These are phyloP conservation scores for Bhutanitis thaidina DNA, from an alignment of 2,888 invertebrate genomes.

Conservation along the genomic window DNA sequence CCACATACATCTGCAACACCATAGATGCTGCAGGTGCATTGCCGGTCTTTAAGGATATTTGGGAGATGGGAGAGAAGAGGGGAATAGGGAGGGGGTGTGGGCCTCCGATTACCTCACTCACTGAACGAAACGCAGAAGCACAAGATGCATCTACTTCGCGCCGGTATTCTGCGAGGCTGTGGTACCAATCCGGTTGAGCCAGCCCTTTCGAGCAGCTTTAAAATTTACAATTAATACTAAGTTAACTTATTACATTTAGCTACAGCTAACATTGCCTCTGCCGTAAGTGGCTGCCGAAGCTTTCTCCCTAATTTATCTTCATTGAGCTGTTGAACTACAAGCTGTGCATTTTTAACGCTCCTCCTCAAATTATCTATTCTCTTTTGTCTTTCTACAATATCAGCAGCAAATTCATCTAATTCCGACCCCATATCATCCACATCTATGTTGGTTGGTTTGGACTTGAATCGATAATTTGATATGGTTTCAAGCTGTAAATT, in stretches of 20 bases:
- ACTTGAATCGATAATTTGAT: slow-evolving; percentile 47
- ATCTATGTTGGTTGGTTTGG: slow-evolving; percentile 41
- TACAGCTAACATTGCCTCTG: slow-evolving; percentile 43
- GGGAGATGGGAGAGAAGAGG: too few relatives aligned
- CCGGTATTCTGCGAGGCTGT: too few relatives aligned
- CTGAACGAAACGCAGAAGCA: too few relatives aligned
- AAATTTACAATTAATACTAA: too few relatives aligned
- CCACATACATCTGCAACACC: too few relatives aligned
- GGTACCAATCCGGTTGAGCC: too few relatives aligned
- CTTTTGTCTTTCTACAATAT: slow-evolving; percentile 39
- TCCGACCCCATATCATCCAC: slow-evolving; percentile 40
- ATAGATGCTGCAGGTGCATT: too few relatives aligned
- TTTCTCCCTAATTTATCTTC: slow-evolving; percentile 43
- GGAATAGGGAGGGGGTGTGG: too few relatives aligned
- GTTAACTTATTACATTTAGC: slow-evolving; percentile 39
- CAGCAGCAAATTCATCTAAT: slow-evolving; percentile 43
- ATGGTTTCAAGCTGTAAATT: slow-evolving; percentile 54
- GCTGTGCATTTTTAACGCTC: slow-evolving; percentile 46
- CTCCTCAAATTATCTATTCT: slow-evolving; percentile 38
- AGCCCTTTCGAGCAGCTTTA: too few relatives aligned
- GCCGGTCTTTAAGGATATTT: too few relatives aligned
- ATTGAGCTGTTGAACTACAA: slow-evolving; percentile 50
- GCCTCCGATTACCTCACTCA: too few relatives aligned
- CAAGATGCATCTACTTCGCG: too few relatives aligned
- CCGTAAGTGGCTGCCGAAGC: slow-evolving; percentile 45